phyloP scores from a whole-genome alignment of 2,797 vertebrate genomes.

The Pitangus sulphuratus region DNA sequence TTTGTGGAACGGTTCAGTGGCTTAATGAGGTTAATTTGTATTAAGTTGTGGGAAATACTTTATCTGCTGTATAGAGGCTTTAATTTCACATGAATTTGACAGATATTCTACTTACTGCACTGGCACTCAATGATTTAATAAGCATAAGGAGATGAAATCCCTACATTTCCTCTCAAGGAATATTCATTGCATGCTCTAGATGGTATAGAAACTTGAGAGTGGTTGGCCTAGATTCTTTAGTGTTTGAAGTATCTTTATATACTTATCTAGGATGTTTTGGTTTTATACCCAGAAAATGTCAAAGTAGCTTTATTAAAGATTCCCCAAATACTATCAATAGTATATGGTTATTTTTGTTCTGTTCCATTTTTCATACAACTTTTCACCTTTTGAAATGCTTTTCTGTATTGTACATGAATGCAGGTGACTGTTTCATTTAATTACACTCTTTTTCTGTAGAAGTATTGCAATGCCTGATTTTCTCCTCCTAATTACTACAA shows the following conservation, averaged over 20 bases:
- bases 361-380: neutral
- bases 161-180: neutral
- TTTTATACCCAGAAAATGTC: constrained; percentile 5
- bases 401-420: neutral
- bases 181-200: neutral
- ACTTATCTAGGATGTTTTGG: neutral
- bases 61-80: constrained; percentile 15
- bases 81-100: constrained; percentile 32
- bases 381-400: neutral
- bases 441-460: constrained; percentile 24
- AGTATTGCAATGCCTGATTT: constrained; percentile 26
- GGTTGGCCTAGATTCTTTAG: neutral
- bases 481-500: constrained; percentile 40
- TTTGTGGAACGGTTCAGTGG: neutral
- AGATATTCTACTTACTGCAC: constrained; percentile 17
- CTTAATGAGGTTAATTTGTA: constrained; percentile 52
- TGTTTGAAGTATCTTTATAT: neutral
- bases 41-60: constrained; percentile 21
- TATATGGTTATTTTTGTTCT: neutral
- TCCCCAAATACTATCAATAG: neutral
- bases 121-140: constrained; percentile 50
- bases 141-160: constrained; percentile 3
- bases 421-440: constrained; percentile 51
- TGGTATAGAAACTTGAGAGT: neutral
- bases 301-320: constrained; percentile 13